These are phyloP conservation scores for Dermochelys coriacea DNA, from an alignment of 2,797 vertebrate genomes.

Conservation along the genomic window DNA sequence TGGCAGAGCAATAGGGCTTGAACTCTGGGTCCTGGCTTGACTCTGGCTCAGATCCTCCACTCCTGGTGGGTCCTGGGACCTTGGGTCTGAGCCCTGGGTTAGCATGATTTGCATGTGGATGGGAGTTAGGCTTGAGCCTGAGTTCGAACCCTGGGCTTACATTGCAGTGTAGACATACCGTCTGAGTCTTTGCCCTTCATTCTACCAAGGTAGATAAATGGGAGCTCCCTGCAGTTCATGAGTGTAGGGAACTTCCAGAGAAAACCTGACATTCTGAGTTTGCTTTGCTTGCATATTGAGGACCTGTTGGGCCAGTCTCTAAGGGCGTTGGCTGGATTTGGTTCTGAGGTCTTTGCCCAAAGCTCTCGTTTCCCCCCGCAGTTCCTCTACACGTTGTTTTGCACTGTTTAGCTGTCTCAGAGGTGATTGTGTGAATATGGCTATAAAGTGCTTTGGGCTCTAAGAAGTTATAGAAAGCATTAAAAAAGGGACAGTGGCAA, in stretches of 20 bases:
- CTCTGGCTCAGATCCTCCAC: neutral
- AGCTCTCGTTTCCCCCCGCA: neutral
- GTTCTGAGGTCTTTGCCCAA: neutral
- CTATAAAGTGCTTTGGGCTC: neutral
- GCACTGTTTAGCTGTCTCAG: neutral
- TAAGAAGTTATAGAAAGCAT: neutral
- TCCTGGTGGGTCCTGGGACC: neutral
- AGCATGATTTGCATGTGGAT: neutral
- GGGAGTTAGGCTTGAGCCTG: neutral
- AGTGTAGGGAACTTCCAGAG: neutral
- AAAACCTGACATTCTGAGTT: neutral
- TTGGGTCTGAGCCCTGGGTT: neutral
- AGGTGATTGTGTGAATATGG: neutral
- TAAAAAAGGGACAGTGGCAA: neutral
- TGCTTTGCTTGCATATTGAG: neutral
- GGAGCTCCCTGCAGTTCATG: neutral
- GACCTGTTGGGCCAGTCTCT: no score
- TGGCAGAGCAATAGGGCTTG: neutral
- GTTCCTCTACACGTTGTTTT: neutral
- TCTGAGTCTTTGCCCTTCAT: neutral
- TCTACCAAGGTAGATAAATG: neutral
- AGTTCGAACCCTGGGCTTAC: neutral
- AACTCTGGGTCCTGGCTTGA: neutral
- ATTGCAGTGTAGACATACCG: neutral
- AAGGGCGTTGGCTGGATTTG: neutral